Conservation (phyloP, 2,888 invertebrate genomes). For the Volucella inanis region DNA sequence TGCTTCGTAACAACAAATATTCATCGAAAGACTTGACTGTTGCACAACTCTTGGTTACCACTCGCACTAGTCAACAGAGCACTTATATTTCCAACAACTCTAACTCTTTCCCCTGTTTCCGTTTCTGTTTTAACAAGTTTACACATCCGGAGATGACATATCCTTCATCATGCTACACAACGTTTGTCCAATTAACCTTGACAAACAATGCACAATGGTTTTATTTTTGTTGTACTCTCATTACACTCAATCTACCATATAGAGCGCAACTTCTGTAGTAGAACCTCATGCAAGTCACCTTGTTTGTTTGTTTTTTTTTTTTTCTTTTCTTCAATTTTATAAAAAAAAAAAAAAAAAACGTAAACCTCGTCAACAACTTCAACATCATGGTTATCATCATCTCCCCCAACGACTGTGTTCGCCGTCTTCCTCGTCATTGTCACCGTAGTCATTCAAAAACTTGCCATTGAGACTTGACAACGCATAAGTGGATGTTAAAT, state of each 20-base stretch:
- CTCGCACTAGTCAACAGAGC: not conserved
- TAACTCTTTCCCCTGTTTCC: constrained; percentile 1
- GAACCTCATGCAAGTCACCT: constrained; percentile 51
- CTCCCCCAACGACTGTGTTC: not conserved
- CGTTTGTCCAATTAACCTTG: constrained; percentile 72
- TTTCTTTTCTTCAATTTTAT: no score
- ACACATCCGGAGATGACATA: constrained; percentile 12
- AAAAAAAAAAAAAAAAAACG: not conserved
- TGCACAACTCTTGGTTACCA: not conserved
- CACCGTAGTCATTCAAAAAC: constrained; percentile 21
- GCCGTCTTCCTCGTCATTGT: not conserved
- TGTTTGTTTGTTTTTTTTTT: constrained; percentile 49
- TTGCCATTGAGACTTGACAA: constrained; percentile 44
- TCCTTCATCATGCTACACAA: constrained; percentile 15
- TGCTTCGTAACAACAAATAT: no score
- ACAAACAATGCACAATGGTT: constrained; percentile 55
- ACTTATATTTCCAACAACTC: constrained; percentile 11
- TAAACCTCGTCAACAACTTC: not conserved
- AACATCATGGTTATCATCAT: not conserved
- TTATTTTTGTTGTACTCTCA: constrained; percentile 18
- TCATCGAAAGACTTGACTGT: not conserved
- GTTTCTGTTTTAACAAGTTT: constrained; percentile 12
- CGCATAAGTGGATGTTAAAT: constrained; percentile 59
- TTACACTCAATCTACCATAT: not conserved
- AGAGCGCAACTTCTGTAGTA: not conserved